Conservation (phyloP, 2,888 invertebrate genomes). For the Hipparchia semele region DNA sequence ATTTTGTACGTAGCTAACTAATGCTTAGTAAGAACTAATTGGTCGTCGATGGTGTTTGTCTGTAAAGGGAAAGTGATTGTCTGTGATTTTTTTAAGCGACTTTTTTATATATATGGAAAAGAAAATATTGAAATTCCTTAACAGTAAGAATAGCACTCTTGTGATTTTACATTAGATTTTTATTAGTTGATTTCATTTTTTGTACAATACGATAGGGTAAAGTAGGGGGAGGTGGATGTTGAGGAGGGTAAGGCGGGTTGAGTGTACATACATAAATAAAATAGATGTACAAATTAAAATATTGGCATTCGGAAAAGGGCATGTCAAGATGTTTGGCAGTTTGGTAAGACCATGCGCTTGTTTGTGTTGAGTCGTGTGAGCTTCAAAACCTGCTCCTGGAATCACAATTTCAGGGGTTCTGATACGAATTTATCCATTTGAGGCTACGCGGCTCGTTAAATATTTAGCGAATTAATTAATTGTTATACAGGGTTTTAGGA, state of each 20-base stretch:
- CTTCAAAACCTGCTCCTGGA: slow-evolving; percentile 53
- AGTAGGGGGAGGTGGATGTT: slow-evolving; percentile 46
- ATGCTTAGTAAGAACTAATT: slow-evolving; percentile 75
- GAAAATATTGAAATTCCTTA: slow-evolving; percentile 71
- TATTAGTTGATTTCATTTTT: slow-evolving; percentile 77
- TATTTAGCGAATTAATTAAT: slow-evolving; percentile 65
- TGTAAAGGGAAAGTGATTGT: slow-evolving; percentile 83
- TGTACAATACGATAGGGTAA: slow-evolving; percentile 64
- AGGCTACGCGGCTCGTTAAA: slow-evolving; percentile 56
- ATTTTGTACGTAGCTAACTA: slow-evolving; percentile 80
- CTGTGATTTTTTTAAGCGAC: slow-evolving; percentile 85
- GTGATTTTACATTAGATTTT: slow-evolving; percentile 82
- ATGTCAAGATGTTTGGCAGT: slow-evolving; percentile 57
- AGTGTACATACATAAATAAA: slow-evolving; percentile 76
- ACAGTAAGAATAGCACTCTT: slow-evolving; percentile 83
- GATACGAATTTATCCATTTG: slow-evolving; percentile 68
- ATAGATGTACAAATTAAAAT: slow-evolving; percentile 49
- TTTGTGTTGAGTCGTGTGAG: slow-evolving; percentile 58
- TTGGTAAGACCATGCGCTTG: slow-evolving; percentile 75
- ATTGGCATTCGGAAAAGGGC: slow-evolving; percentile 53
- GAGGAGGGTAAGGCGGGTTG: slow-evolving; percentile 68
- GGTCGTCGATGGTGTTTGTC: slow-evolving; percentile 81
- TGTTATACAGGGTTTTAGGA: slow-evolving; percentile 43
- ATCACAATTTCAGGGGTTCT: slow-evolving; percentile 49
- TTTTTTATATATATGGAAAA: slow-evolving; percentile 82